Evolutionary conservation across 23 tunicate species (phyloP).

Genomic region (Pegea sp.): DNA sequence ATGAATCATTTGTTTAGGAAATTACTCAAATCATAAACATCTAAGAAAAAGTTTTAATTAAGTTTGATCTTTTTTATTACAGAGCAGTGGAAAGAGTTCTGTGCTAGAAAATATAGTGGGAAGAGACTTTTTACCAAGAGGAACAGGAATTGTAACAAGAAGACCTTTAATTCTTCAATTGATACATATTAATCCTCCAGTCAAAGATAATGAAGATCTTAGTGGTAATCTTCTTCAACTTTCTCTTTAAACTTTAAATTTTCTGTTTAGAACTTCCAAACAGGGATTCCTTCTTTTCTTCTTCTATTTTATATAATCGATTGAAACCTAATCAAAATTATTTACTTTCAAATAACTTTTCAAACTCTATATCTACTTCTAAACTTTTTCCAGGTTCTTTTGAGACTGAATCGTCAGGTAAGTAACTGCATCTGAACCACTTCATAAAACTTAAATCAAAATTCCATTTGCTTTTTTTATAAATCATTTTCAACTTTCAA

Average conservation of each 20-base stretch:
- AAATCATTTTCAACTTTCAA: no score
- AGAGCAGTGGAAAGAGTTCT: slow-evolving; percentile 97
- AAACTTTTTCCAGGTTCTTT: background rate
- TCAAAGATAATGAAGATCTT: background rate
- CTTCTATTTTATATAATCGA: no score
- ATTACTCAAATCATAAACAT: background rate
- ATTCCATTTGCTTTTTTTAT: no score
- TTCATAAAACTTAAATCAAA: no score
- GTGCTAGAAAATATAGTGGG: slow-evolving; percentile 93
- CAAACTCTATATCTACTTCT: background rate
- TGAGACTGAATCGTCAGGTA: background rate
- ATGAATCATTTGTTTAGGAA: background rate
- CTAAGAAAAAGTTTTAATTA: background rate
- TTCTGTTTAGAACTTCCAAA: no score
- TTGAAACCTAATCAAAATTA: no score
- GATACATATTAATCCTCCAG: slow-evolving; percentile 10
- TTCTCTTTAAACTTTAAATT: no score
- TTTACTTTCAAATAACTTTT: no score
- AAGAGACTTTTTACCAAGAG: slow-evolving; percentile 87
- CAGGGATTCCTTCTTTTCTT: no score
- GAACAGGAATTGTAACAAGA: slow-evolving; percentile 82
- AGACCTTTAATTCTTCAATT: slow-evolving; percentile 71
- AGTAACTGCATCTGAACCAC: background rate
- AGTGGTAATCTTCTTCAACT: no score
- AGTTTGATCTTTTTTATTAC: slow-evolving; percentile 1